Conservation (phyloP, 2,888 invertebrate genomes). For the Zaprionus obscuricornis region DNA sequence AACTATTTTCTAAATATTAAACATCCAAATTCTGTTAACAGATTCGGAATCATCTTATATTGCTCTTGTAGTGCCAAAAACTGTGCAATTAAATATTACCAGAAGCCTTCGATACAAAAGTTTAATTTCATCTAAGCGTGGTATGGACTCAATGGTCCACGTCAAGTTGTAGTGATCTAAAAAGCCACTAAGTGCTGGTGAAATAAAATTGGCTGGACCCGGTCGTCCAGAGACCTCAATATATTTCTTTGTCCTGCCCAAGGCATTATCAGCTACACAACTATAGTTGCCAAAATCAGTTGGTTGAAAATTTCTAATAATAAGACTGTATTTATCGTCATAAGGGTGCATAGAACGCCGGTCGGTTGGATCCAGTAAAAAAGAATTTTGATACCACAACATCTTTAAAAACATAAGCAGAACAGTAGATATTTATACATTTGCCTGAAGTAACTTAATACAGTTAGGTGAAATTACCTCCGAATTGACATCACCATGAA, state of each 20-base stretch:
- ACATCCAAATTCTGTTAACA: too few species aligned
- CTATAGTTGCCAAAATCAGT: conserved; percentile 87
- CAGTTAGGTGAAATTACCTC: conserved; percentile 80
- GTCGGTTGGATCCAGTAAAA: conserved; percentile 86
- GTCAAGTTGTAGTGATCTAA: conserved; percentile 87
- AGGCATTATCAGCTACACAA: conserved; percentile 85
- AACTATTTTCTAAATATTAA: not conserved
- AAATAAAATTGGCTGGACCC: conserved; percentile 86
- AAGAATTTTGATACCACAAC: conserved; percentile 87
- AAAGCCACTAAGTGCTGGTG: conserved; percentile 85
- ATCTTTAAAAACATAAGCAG: conserved; percentile 83
- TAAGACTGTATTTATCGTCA: conserved; percentile 86
- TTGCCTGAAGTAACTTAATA: too few species aligned
- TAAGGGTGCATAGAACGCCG: conserved; percentile 86
- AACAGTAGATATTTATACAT: not conserved
- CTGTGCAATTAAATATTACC: conserved; percentile 83
- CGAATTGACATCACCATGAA: conserved; percentile 86
- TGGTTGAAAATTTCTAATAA: conserved; percentile 86
- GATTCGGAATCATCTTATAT: too few species aligned
- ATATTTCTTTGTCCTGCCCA: conserved; percentile 85
- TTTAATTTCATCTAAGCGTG: conserved; percentile 87
- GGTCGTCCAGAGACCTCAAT: conserved; percentile 88
- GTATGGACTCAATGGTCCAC: conserved; percentile 88
- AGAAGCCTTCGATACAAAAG: conserved; percentile 86
- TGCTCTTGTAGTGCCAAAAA: too few species aligned